Conservation (phyloP, 2,797 vertebrate species). For the Hybognathus amarus region DNA sequence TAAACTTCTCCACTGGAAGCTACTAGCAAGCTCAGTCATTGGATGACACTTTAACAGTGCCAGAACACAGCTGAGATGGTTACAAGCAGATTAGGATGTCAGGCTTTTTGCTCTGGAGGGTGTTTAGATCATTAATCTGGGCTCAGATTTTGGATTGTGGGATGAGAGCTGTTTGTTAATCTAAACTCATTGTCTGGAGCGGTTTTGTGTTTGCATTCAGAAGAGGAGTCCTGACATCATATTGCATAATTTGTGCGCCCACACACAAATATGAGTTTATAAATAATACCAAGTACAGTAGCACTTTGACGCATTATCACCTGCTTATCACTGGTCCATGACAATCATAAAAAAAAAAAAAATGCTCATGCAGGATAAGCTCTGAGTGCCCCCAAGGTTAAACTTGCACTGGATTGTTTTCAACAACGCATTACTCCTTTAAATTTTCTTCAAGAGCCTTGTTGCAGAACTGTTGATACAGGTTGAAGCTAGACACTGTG, state of each 20-base stretch:
- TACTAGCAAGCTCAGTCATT: neutral
- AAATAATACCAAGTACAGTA: neutral
- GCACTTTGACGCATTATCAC: slow-evolving; percentile 3
- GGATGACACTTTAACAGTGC: neutral
- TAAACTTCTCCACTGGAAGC: neutral
- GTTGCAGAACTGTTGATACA: neutral
- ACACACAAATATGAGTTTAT: neutral
- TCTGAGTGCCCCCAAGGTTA: neutral
- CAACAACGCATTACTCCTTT: neutral
- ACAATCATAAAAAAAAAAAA: neutral
- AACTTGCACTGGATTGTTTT: neutral
- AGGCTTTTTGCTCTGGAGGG: neutral
- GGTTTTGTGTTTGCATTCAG: neutral
- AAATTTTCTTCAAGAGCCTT: neutral
- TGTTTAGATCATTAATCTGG: slow-evolving; percentile 11
- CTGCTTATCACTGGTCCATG: neutral
- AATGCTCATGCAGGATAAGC: neutral
- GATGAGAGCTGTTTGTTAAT: neutral
- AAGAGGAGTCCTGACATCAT: neutral
- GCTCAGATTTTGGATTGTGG: neutral
- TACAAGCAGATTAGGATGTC: slow-evolving; percentile 10
- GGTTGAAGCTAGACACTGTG: slow-evolving; percentile 5
- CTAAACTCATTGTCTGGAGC: neutral
- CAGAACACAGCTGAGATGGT: neutral
- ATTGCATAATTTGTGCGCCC: neutral